These are phyloP conservation scores for Trachelipus rathkii DNA, from an alignment of 1,140 invertebrate genomes.

Conservation along the genomic window DNA sequence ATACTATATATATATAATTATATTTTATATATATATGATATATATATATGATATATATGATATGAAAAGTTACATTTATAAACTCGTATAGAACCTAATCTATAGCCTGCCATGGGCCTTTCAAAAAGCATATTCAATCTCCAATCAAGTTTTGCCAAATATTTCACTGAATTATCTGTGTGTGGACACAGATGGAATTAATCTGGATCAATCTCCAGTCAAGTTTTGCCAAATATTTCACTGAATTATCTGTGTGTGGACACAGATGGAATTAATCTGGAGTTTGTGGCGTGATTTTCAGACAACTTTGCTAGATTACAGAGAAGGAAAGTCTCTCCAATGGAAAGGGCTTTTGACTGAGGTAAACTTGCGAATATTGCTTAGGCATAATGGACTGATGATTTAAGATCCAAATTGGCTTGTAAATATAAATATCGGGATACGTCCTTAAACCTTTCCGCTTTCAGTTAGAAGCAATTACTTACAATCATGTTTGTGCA, in stretches of 20 bases:
- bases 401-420: neutral
- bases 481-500: neutral
- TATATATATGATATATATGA: no score
- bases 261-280: conserved; percentile 12
- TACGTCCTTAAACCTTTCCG: neutral
- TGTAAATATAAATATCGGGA: neutral
- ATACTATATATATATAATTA: no score
- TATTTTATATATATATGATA: no score
- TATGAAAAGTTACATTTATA: no score
- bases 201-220: conserved; percentile 4
- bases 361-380: neutral
- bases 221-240: conserved; percentile 11
- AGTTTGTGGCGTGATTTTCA: conserved; percentile 12
- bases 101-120: neutral
- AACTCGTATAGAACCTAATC: neutral
- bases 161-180: conserved; percentile 13
- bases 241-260: conserved; percentile 12
- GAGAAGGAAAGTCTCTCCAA: neutral
- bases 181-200: conserved; percentile 12
- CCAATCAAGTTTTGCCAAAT: neutral
- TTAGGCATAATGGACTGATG: neutral
- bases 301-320: conserved; percentile 12
- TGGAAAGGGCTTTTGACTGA: neutral
- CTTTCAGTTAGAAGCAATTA: conserved; percentile 10
- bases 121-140: conserved; percentile 11